Evolutionary conservation across 2,113 vertebrate species (phyloP), one percentile per base, ranked within the genome.

Genomic region (Myocastor coypus): DNA sequence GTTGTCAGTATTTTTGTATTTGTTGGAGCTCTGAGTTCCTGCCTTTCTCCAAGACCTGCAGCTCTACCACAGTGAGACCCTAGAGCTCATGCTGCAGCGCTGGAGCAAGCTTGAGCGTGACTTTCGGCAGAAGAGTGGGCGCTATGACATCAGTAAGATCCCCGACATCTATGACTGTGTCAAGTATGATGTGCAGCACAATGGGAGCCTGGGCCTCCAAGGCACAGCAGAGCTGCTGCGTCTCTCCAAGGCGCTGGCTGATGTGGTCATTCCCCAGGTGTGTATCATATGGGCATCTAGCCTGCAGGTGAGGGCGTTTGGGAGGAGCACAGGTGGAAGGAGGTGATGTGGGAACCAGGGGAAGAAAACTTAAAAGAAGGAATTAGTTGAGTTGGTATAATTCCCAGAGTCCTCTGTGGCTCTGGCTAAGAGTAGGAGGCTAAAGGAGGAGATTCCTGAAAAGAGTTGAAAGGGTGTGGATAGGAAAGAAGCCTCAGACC

Each of bases 141-240:
- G 99, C 57, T 99, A 99, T 0, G 99, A 99, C 97, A 99, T 99
- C 98, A 99, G 99, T 97, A 99, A 99, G 97, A 99, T 99, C 92
- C 99, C 99, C 0, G 99, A 99, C 92, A 99, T 99, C 95, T 99
- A 99, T 0, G 99, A 99, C 98, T 99, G 99, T 71, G 99, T 99
- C 97, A 99, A 99, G 96, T 99, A 99, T 4, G 99, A 99, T 7
- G 99, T 99, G 1, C 99, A 99, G 96, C 99, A 99, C 98, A 99
- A 99, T 93, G 97, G 98, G 9, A 97, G 98, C 0, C 98, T 99
- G 94, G 99, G 98, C 42, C 99, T 99, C 94, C 98, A 99, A 98
- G 99, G 99, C 98, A 99, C 99, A 9, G 98, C 99, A 71, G 99
- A 99, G 61, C 98, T 99, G 83, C 99, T 99, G 92, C 98, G 98